Evolutionary conservation across 2,888 invertebrate species (phyloP), one percentile per base, ranked within the genome.

Genomic region (Elysia crispata): DNA sequence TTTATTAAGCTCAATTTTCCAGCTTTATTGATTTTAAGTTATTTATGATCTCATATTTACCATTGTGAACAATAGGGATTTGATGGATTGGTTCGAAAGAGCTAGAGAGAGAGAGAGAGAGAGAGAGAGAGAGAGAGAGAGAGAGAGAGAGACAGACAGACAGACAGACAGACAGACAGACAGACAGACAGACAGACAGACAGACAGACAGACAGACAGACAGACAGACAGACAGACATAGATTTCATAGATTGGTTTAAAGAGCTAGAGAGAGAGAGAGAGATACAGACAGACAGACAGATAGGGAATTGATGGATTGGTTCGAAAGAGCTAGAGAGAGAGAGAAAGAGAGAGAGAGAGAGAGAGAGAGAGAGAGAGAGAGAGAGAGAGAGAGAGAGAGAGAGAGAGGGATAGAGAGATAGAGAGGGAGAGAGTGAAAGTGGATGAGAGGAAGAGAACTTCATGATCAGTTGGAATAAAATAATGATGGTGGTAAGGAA

Each of bases 51-150:
- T n/a, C n/a, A n/a, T n/a, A n/a, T n/a, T n/a, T n/a, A n/a, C n/a
- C n/a, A n/a, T n/a, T n/a, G n/a, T n/a, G n/a, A n/a, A n/a, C n/a
- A 41, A 41, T 3, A 41, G 41, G 5, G 11, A 57, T 1, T 15
- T 25, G 50, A 1, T 18, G 18, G 54, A 23, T 60, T 60, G 23
- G 5, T 8, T 25, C 5, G 6, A 60, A 3, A 60, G n/a, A 60
- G n/a, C n/a, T 20, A 41, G 30, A 70, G 30, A 70, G 30, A 70
- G 30, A 70, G 30, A 70, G 30, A 70, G 30, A 70, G 30, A 70
- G 30, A 70, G 30, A 70, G 30, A 70, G 30, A 70, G 30, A 70
- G 30, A 70, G 30, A 70, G 30, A 70, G 30, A 41, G 23, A 20
- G 23, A 18, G 30, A 70, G 30, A 70, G 30, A 70, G 30, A 70